A percentile compares a stretch with the other conserved stretches of the same genome.
These are phyloP conservation scores for Eulithis testata DNA, from an alignment of 2,888 invertebrate species.

Conservation along the genomic window DNA sequence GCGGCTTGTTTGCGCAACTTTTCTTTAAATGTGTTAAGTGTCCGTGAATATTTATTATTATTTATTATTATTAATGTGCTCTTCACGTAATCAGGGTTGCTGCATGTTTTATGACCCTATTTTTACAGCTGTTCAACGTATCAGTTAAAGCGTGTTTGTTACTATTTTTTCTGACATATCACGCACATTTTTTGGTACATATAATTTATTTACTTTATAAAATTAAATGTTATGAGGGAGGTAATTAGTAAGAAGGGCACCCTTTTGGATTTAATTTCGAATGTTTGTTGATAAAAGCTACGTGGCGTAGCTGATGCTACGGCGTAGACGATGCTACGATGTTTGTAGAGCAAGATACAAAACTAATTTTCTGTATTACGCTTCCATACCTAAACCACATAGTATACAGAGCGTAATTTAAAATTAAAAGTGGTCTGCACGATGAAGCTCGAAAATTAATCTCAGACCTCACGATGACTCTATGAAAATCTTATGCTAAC, in stretches of 20 bases:
- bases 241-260: no score
- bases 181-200: no score
- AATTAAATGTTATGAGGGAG: no score
- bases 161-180: no score
- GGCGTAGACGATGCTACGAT: neutral
- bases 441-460: constrained; percentile 25
- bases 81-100: constrained; percentile 44
- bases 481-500: constrained; percentile 45
- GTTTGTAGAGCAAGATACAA: neutral
- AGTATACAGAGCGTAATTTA: neutral
- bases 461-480: constrained; percentile 31
- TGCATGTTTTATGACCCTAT: neutral
- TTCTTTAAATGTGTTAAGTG: constrained; percentile 55
- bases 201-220: no score
- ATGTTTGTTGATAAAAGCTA: neutral
- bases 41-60: no score
- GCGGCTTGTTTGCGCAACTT: constrained; percentile 17
- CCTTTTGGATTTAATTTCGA: no score
- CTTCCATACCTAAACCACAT: no score
- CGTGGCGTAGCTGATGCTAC: neutral
- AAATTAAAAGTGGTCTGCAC: constrained; percentile 1
- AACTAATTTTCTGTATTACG: neutral
- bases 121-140: no score
- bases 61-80: no score
- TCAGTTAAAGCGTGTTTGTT: no score